Base-by-base conservation (phyloP, 2,888 invertebrate species). In the Synergus itoensis region DNA sequence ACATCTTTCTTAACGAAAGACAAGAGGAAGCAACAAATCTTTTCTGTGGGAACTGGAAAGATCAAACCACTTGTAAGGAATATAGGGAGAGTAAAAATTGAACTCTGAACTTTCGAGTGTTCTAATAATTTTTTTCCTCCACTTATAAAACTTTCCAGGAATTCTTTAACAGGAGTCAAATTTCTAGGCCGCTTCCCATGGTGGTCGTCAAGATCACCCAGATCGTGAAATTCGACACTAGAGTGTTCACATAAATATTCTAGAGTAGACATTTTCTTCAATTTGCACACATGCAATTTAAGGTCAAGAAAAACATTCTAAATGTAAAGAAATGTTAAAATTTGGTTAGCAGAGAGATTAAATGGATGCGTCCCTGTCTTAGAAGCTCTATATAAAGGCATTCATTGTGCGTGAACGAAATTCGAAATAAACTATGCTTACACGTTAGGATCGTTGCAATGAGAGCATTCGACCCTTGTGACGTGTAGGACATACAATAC, bases 151-250 rank as follows among this genome's bases (percentile, higher is more conserved):
- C 67, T 67, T 21, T 67, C 45, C 21, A 67, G 43, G 43, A 67
- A 67, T 67, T 45, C 21, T 67, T 67, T 45, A 67, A 67, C 41
- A 43, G 41, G 45, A 45, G 45, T 43, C 14, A 67, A 45, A 41
- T 67, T 67, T 67, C 67, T 43, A 67, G 67, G 67, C 43, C 67
- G 67, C 14, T 67, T 21, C 45, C 43, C 67, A 67, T 18, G 67
- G 16, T 16, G 48, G 16, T 48, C 45, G 12, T 16, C 16, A 16
- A 48, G 16, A 48, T 48, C 48, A 48, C 4, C 16, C 16, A 16
- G 4, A 16, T 48, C 5, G 16, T 48, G 16, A 48, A 48, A 16
- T 48, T 48, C 48, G 1, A 48, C 16, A 48, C 48, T 14, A 16
- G 16, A 48, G 48, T 14, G 5, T 48, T 16, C 48, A 16, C 48